These are phyloP conservation scores for Pipra filicauda DNA, from an alignment of 2,113 vertebrate genomes.

Conservation along the genomic window DNA sequence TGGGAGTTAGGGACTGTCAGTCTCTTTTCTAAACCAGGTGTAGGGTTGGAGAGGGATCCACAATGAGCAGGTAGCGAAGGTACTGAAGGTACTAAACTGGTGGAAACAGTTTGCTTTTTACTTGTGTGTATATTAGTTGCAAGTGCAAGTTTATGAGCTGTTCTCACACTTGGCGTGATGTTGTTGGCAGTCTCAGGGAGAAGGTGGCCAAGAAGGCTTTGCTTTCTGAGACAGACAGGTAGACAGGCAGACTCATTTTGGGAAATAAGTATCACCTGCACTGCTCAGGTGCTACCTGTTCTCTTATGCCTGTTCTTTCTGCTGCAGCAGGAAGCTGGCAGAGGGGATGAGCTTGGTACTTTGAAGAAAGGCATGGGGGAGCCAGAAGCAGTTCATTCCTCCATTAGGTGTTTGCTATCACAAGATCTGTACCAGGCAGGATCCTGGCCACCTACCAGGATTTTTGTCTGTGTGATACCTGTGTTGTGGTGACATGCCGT, in stretches of 20 bases:
- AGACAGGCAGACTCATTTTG: background rate
- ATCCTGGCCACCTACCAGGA: background rate
- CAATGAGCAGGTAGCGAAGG: accelerated
- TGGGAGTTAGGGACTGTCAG: background rate
- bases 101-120: background rate
- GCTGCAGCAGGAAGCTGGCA: background rate
- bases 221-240: background rate
- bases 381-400: background rate
- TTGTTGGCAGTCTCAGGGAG: accelerated
- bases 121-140: accelerated
- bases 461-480: background rate
- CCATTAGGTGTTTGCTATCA: background rate
- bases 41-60: background rate
- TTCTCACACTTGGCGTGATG: background rate
- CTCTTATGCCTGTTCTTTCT: background rate
- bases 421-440: background rate
- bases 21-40: background rate
- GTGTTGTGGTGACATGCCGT: background rate
- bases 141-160: background rate
- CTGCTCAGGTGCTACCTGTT: background rate
- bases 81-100: background rate
- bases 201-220: background rate
- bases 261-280: background rate
- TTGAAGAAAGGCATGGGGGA: background rate
- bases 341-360: too few relatives aligned